Percentiles rank a stretch among this genome's conserved stretches.
These are phyloP conservation scores for Agrypnia vestita DNA, from an alignment of 1,140 invertebrate genomes.

Conservation along the genomic window DNA sequence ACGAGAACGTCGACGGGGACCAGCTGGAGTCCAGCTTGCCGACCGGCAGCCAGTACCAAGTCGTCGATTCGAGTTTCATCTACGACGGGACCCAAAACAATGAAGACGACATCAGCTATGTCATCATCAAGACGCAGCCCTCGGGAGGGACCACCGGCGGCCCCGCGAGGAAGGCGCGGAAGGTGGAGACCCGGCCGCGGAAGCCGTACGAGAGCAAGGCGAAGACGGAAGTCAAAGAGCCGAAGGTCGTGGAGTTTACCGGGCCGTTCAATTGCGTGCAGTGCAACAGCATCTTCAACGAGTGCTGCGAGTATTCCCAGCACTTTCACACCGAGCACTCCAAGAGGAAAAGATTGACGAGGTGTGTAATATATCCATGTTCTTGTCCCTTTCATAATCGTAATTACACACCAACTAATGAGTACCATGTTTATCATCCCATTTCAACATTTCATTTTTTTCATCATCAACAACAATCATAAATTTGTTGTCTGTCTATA, in stretches of 20 bases:
- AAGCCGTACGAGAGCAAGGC: slow-evolving; percentile 53
- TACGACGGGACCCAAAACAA: not conserved
- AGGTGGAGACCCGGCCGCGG: slow-evolving; percentile 52
- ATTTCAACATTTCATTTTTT: too few species aligned
- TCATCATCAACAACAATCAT: too few species aligned
- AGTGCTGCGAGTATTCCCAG: slow-evolving; percentile 70
- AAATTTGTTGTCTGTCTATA: too few species aligned
- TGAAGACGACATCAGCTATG: slow-evolving; percentile 52
- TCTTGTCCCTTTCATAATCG: too few species aligned
- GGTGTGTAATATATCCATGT: too few species aligned
- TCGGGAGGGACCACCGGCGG: not conserved
- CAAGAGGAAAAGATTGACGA: slow-evolving; percentile 62
- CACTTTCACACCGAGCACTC: slow-evolving; percentile 70
- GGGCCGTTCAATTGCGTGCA: slow-evolving; percentile 69
- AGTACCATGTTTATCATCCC: too few species aligned
- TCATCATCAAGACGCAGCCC: slow-evolving; percentile 54
- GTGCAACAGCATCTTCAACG: slow-evolving; percentile 68
- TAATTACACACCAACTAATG: too few species aligned
- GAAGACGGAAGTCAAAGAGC: not conserved
- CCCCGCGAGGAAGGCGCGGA: slow-evolving; percentile 13
- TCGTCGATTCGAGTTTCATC: slow-evolving; percentile 49
- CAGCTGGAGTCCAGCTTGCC: slow-evolving; percentile 16
- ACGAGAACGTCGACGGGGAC: slow-evolving; percentile 6
- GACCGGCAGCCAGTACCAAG: slow-evolving; percentile 47
- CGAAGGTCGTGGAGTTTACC: slow-evolving; percentile 49